A percentile compares a stretch with the other conserved stretches of the same genome.
phyloP scores from a whole-genome alignment of 2,113 vertebrate genomes.

The Amphiprion percula region DNA sequence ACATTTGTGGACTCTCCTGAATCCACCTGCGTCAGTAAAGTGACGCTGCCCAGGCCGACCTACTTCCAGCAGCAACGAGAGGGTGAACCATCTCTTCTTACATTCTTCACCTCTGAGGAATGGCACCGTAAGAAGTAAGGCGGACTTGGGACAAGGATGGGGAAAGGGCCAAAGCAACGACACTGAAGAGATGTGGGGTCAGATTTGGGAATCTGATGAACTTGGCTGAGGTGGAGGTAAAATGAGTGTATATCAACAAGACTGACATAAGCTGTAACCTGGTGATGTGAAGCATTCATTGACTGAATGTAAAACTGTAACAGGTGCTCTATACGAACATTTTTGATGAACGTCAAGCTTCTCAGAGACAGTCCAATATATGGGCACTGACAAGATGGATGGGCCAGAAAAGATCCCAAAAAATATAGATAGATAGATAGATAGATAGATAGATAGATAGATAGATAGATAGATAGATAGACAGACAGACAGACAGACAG shows the following conservation, averaged over 20 bases:
- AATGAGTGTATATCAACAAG: constrained; percentile 1
- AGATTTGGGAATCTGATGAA: constrained; percentile 34
- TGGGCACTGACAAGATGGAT: background rate
- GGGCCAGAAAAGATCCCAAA: too few species aligned
- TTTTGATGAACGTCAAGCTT: constrained; percentile 14
- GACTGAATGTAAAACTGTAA: background rate
- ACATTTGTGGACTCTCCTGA: constrained; percentile 6
- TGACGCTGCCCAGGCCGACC: constrained; percentile 36
- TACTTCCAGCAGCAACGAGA: constrained; percentile 66
- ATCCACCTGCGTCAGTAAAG: constrained; percentile 37
- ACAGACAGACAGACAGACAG: too few species aligned
- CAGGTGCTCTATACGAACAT: background rate
- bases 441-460: too few species aligned
- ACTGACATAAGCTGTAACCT: constrained; percentile 20
- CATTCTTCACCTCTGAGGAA: constrained; percentile 73
- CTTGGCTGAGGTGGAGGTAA: background rate
- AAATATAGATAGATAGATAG: too few species aligned
- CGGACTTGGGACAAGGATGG: constrained; percentile 16
- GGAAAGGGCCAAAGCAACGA: constrained; percentile 36
- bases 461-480: too few species aligned
- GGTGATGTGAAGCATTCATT: constrained; percentile 5
- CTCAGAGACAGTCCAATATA: constrained; percentile 1
- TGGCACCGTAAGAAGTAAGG: constrained; percentile 45
- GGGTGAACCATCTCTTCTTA: constrained; percentile 62
- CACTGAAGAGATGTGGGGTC: constrained; percentile 31